These are phyloP conservation scores for Ophthalmolycus amberensis DNA, from an alignment of 2,113 vertebrate species.

Conservation along the genomic window DNA sequence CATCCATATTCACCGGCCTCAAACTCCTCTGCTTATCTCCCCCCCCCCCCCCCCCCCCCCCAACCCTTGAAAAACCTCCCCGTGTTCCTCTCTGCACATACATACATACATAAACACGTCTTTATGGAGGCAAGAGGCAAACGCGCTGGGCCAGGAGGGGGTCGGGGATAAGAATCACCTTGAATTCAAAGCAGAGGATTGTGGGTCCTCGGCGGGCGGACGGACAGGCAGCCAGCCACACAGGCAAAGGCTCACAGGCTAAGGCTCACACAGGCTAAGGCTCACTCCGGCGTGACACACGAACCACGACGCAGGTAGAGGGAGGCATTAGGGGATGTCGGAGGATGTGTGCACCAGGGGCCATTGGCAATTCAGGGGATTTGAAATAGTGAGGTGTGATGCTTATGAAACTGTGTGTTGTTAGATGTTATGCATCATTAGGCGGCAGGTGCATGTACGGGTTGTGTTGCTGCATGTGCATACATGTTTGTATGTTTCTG, in stretches of 20 bases:
- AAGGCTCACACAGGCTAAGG: constrained; percentile 65
- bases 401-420: constrained; percentile 43
- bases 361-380: constrained; percentile 56
- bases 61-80: constrained; percentile 80
- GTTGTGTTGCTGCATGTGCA: constrained; percentile 15
- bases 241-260: constrained; percentile 65
- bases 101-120: constrained; percentile 87
- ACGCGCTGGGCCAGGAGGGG: constrained; percentile 71
- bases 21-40: constrained; percentile 87
- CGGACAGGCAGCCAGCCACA: constrained; percentile 62
- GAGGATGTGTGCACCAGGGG: constrained; percentile 45
- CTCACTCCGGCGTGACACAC: constrained; percentile 64
- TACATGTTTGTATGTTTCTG: neutral
- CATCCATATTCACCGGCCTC: constrained; percentile 87
- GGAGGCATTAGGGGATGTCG: constrained; percentile 55
- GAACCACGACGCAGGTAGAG: constrained; percentile 53
- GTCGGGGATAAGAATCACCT: constrained; percentile 85
- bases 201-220: constrained; percentile 71
- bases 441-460: constrained; percentile 1
- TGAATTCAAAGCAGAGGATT: constrained; percentile 88
- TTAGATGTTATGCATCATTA: constrained; percentile 64
- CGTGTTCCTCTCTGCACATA: constrained; percentile 82
- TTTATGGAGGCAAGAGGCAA: constrained; percentile 84
- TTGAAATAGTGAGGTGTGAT: constrained; percentile 48
- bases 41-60: constrained; percentile 48